These are phyloP conservation scores for Pelosia muscerda DNA, from an alignment of 2,888 invertebrate species.

Conservation along the genomic window DNA sequence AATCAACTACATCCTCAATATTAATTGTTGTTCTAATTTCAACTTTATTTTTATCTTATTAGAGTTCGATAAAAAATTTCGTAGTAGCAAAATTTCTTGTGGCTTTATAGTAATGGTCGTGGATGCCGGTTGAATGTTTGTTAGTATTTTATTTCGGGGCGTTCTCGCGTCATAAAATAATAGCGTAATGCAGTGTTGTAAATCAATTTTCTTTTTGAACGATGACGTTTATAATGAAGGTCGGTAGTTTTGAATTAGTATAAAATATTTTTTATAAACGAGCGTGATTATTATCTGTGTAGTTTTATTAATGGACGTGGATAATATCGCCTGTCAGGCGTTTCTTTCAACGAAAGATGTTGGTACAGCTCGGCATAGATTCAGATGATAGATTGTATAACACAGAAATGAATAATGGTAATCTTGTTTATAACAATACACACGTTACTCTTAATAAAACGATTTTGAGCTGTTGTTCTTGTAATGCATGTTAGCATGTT, in stretches of 20 bases:
- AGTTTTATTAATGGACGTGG: slow-evolving; percentile 65
- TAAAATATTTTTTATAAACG: slow-evolving; percentile 67
- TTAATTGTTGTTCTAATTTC: slow-evolving; percentile 44
- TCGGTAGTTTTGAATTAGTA: slow-evolving; percentile 78
- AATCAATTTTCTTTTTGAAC: slow-evolving; percentile 85
- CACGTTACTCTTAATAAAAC: slow-evolving; percentile 15
- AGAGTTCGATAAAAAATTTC: slow-evolving; percentile 42
- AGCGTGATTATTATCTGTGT: slow-evolving; percentile 69
- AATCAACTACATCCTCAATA: slow-evolving; percentile 43
- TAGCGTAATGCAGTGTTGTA: slow-evolving; percentile 84
- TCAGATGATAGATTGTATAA: slow-evolving; percentile 34
- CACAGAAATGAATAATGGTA: slow-evolving; percentile 29
- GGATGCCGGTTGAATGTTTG: slow-evolving; percentile 86
- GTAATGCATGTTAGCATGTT: slow-evolving; percentile 15
- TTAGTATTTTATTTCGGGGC: slow-evolving; percentile 86
- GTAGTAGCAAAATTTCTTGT: slow-evolving; percentile 42
- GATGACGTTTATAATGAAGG: slow-evolving; percentile 82
- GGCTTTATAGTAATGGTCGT: slow-evolving; percentile 80
- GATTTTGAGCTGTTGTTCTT: slow-evolving; percentile 8
- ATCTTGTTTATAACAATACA: slow-evolving; percentile 22
- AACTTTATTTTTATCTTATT: slow-evolving; percentile 47
- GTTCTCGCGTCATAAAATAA: slow-evolving; percentile 86
- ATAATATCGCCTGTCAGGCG: slow-evolving; percentile 49
- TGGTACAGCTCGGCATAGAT: slow-evolving; percentile 33
- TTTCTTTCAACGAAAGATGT: slow-evolving; percentile 36